phyloP scores from a whole-genome alignment of 1,140 invertebrate species.

The Drosophila pseudoananassae region DNA sequence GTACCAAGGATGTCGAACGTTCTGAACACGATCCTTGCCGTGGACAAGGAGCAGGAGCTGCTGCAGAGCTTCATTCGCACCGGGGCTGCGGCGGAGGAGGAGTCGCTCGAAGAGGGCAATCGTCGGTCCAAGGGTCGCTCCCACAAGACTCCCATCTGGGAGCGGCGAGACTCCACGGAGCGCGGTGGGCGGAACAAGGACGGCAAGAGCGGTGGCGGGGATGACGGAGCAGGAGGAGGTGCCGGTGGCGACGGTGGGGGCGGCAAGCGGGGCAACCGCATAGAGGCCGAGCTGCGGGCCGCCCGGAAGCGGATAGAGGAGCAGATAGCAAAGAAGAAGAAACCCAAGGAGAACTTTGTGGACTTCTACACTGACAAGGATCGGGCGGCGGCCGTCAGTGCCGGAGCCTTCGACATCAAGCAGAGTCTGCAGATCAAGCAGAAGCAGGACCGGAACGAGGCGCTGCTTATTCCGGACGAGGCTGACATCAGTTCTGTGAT shows the following conservation, averaged over 20 bases:
- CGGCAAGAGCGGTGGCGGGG: conserved; percentile 47
- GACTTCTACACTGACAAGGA: conserved; percentile 96
- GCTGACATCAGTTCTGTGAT: conserved; percentile 90
- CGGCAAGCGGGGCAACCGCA: conserved; percentile 75
- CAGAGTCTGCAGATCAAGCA: conserved; percentile 92
- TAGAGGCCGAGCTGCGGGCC: conserved; percentile 74
- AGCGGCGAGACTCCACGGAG: conserved; percentile 46
- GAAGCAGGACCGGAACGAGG: conserved; percentile 90
- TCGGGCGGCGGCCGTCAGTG: conserved; percentile 93
- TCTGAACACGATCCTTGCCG: conserved; percentile 85
- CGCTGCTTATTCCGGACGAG: conserved; percentile 90
- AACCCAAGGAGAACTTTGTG: conserved; percentile 87
- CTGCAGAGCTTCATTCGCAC: conserved; percentile 90
- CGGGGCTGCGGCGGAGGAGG: conserved; percentile 83
- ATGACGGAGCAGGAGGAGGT: conserved; percentile 38
- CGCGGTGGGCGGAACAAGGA: conserved; percentile 35
- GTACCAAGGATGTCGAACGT: conserved; percentile 59
- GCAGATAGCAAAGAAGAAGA: conserved; percentile 85
- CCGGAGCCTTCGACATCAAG: conserved; percentile 90
- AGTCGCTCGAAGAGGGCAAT: conserved; percentile 59
- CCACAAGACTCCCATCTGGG: conserved; percentile 58
- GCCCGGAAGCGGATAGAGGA: conserved; percentile 74
- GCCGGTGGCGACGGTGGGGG: conserved; percentile 29
- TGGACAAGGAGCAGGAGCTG: conserved; percentile 89
- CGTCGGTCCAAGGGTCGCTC: conserved; percentile 62